Percentiles rank a stretch among this genome's conserved stretches.
Conservation (phyloP, 2,888 invertebrate genomes). For the Barypeithes pellucidus region DNA sequence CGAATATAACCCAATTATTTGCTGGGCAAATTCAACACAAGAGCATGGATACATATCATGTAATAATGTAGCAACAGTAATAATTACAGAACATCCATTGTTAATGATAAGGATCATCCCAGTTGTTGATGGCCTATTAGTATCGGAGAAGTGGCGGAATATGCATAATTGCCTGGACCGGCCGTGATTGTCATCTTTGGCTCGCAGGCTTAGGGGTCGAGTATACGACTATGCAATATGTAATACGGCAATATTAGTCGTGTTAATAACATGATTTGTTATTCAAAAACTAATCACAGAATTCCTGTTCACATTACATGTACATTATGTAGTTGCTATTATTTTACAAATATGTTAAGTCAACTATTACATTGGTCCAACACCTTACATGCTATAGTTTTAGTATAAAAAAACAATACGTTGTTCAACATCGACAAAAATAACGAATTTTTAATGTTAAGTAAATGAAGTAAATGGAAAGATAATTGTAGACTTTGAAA, state of each 20-base stretch:
- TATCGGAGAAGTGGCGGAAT: constrained; percentile 43
- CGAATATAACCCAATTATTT: constrained; percentile 14
- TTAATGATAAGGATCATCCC: constrained; percentile 49
- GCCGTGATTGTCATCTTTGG: constrained; percentile 42
- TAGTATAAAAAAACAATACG: too few relatives aligned
- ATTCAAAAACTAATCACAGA: neutral
- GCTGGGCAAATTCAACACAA: constrained; percentile 23
- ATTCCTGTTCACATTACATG: neutral
- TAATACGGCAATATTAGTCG: constrained; percentile 10
- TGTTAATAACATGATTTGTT: constrained; percentile 18
- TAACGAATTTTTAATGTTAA: too few relatives aligned
- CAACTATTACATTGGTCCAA: too few relatives aligned
- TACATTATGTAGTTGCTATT: neutral
- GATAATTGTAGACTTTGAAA: too few relatives aligned
- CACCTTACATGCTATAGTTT: too few relatives aligned
- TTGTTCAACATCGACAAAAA: too few relatives aligned
- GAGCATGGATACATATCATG: constrained; percentile 39
- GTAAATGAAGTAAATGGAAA: too few relatives aligned
- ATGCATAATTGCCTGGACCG: constrained; percentile 38
- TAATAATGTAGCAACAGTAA: constrained; percentile 49
- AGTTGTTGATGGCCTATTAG: constrained; percentile 49
- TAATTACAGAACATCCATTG: constrained; percentile 52
- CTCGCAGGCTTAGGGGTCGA: constrained; percentile 29
- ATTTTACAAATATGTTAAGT: too few relatives aligned
- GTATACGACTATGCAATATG: constrained; percentile 3